Evolutionary conservation across 1,140 invertebrate species (phyloP), one percentile per base, ranked within the genome.

Genomic region (Ruditapes philippinarum): DNA sequence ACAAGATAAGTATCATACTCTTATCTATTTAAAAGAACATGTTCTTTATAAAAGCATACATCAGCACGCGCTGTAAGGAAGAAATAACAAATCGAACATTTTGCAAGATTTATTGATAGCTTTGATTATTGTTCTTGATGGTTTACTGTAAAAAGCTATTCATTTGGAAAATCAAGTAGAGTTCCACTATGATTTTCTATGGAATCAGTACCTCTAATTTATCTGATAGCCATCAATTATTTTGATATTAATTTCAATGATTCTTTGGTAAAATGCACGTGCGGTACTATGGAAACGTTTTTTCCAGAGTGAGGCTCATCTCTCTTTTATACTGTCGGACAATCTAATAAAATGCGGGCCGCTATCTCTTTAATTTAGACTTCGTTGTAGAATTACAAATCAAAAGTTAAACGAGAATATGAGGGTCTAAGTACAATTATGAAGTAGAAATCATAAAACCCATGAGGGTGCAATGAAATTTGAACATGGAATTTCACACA

Each of bases 241-340:
- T 86, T 68, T 51, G 40, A 49, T 49, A 86, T 76, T 60, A 78
- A 62, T 57, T 86, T 42, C 31, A 38, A 78, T 31, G 51, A 86
- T 42, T 62, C 54, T 4, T 78, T 36, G 73, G 81, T 73, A 78
- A 45, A 57, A 51, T 68, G 73, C 84, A 86, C 84, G 84, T 86
- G 84, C 54, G 70, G 22, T 62, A 17, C 25, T 25, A 45, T 40
- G 38, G 84, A 62, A 62, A 86, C 36, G 57, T 57, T 38, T 9
- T 51, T 78, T 78, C 31, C 14, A n/a, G 28, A 28, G n/a, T n/a
- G n/a, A 70, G 36, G 9, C 22, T 22, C 31, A 65, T 65, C 60
- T 57, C 11, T 65, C 60, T 65, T 65, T 65, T 28, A 65, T 65
- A 65, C 17, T 33, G 65, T 38, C 33, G 38, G 45, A 62, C 25